A percentile compares a stretch with the other conserved stretches of the same genome.
Evolutionary conservation across 35 echinoderm and acorn worm genomes (phyloP).

Genomic region (Hemicentrotus pulcherrimus): DNA sequence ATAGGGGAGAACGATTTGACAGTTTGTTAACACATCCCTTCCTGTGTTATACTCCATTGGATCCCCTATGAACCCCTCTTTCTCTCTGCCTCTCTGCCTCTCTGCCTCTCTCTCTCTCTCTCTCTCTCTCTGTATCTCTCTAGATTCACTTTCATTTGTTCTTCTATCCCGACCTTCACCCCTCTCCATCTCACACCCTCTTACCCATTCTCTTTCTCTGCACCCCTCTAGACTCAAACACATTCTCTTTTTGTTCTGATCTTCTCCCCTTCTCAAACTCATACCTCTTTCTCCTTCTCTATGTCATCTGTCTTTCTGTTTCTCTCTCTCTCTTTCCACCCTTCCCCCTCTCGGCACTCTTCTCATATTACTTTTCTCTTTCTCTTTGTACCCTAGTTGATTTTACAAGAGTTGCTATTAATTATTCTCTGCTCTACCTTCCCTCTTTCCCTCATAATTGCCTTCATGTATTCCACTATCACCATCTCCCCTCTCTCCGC

Average conservation of each 20-base stretch:
- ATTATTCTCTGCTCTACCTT: background rate
- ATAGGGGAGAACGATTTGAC: background rate
- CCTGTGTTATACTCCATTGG: background rate
- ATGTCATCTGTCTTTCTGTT: background rate
- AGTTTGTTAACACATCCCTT: background rate
- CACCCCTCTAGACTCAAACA: background rate
- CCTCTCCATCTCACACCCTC: background rate
- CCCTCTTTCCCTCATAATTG: background rate
- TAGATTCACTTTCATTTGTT: background rate
- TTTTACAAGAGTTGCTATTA: background rate
- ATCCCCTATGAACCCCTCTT: no score
- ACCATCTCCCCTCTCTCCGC: background rate
- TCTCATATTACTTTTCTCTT: background rate
- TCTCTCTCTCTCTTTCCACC: background rate
- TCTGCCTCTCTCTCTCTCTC: background rate
- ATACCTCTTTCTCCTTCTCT: background rate
- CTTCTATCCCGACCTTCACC: background rate
- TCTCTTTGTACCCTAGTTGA: background rate
- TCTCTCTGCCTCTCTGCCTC: no score
- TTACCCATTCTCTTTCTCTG: background rate
- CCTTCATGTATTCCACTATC: background rate
- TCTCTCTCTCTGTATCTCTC: background rate
- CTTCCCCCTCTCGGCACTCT: background rate
- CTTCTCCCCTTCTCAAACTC: background rate
- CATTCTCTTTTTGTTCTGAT: background rate